These are phyloP conservation scores for Eilema caniola DNA, from an alignment of 2,888 invertebrate species.

Conservation along the genomic window DNA sequence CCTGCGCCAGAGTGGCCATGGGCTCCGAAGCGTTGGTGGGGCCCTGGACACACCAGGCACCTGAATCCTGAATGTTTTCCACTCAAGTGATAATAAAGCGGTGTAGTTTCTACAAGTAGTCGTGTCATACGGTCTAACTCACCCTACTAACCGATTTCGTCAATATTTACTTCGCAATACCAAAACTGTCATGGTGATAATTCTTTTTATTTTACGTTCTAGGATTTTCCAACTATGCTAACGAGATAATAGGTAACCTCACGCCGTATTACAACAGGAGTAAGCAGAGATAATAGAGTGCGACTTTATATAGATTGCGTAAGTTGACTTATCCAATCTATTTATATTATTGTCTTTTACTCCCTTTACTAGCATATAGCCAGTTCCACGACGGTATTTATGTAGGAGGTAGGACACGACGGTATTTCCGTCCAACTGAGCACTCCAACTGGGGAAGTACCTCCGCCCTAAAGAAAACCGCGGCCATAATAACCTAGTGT, in stretches of 20 bases:
- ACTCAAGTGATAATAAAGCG: background rate
- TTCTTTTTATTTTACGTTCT: background rate
- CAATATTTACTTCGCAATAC: constrained; percentile 1
- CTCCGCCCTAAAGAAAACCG: too few species aligned
- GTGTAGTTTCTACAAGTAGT: background rate
- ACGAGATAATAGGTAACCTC: background rate
- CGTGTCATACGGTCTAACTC: background rate
- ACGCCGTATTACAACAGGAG: background rate
- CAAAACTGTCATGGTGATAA: constrained; percentile 4
- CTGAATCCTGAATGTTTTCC: background rate
- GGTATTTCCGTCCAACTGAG: too few species aligned
- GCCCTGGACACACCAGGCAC: too few species aligned
- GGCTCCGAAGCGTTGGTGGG: too few species aligned
- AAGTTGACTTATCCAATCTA: background rate
- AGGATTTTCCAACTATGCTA: background rate
- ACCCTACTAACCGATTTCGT: constrained; percentile 5
- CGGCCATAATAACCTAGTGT: too few species aligned
- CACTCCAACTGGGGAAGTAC: too few species aligned
- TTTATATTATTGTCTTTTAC: too few species aligned
- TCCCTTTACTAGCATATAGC: too few species aligned
- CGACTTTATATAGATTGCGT: background rate
- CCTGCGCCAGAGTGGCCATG: too few species aligned
- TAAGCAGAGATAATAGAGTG: background rate
- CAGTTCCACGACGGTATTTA: too few species aligned
- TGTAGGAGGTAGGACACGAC: too few species aligned